These are phyloP conservation scores for Sphenopsis melanotis DNA, from an alignment of 2,797 vertebrate species.

Conservation along the genomic window DNA sequence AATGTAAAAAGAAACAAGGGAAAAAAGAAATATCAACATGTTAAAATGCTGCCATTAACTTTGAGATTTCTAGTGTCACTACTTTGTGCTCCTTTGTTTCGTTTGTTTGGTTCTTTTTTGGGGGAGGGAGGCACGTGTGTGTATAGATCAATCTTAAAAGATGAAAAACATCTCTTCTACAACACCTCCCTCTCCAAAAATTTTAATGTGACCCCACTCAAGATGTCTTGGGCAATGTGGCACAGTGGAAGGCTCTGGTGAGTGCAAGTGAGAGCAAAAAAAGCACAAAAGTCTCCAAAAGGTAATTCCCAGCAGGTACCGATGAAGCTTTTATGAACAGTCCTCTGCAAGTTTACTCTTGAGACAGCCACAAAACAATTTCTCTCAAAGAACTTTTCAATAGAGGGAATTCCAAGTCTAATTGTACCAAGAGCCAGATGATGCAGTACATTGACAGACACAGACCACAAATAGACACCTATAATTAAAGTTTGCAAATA, in stretches of 20 bases:
- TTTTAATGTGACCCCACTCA: neutral
- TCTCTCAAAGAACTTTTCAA: neutral
- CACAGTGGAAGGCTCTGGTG: neutral
- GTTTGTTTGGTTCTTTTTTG: neutral
- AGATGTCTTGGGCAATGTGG: neutral
- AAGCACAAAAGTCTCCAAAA: neutral
- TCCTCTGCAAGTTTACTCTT: neutral
- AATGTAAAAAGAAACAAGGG: neutral
- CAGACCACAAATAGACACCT: neutral
- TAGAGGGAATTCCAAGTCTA: neutral
- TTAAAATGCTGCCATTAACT: neutral
- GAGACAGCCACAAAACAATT: neutral
- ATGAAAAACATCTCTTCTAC: neutral
- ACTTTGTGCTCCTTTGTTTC: neutral
- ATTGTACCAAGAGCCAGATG: neutral
- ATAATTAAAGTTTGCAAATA: neutral
- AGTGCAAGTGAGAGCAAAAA: neutral
- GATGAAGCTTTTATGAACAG: neutral
- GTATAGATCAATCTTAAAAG: neutral
- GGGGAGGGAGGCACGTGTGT: fast-evolving
- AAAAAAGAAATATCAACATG: neutral
- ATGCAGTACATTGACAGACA: neutral
- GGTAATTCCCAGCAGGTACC: neutral
- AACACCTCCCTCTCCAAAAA: neutral
- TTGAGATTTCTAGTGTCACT: neutral